Evolutionary conservation across 2,797 vertebrate genomes (phyloP).

Genomic region (Pangasius macronema): DNA sequence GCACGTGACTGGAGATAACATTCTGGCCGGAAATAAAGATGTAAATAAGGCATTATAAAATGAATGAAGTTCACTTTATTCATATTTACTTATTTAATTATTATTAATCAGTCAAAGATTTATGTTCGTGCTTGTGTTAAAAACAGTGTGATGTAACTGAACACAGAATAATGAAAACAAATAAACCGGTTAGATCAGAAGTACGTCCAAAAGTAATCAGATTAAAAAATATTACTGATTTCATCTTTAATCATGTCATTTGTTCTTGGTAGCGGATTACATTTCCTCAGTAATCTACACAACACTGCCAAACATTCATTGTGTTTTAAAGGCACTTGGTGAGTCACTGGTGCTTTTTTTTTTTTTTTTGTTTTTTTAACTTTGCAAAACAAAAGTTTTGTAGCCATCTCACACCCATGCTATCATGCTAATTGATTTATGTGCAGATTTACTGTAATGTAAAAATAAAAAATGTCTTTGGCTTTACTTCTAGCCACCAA

Average conservation of each 20-base stretch:
- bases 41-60: too few species aligned
- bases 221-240: constrained; percentile 13
- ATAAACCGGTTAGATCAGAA: background rate
- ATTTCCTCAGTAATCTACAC: background rate
- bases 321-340: background rate
- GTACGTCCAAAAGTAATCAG: background rate
- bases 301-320: background rate
- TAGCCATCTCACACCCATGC: background rate
- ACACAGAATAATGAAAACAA: constrained; percentile 1
- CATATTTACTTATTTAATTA: too few species aligned
- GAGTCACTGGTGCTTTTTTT: background rate
- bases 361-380: too few species aligned
- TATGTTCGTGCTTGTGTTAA: background rate
- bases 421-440: constrained; percentile 28
- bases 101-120: background rate
- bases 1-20: too few species aligned
- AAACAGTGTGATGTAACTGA: background rate
- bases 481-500: constrained; percentile 11
- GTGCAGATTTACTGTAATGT: constrained; percentile 12
- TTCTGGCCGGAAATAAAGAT: too few species aligned
- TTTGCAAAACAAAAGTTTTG: background rate
- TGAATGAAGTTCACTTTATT: too few species aligned
- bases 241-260: background rate
- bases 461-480: constrained; percentile 19
- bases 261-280: background rate